Conservation (phyloP, 2,797 vertebrate species). For the Phalanger gymnotis region DNA sequence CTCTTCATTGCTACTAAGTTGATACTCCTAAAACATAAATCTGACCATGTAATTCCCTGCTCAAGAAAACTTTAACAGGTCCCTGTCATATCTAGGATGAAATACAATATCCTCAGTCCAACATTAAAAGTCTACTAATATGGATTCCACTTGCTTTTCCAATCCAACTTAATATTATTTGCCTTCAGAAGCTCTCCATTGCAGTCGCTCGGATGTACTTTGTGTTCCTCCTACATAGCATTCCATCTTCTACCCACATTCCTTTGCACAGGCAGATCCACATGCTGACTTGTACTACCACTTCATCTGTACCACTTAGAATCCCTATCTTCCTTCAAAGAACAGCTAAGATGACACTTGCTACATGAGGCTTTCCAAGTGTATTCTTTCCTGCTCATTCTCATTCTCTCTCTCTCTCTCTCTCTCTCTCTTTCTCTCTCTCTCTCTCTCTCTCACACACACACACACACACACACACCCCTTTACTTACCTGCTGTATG, state of each 20-base stretch:
- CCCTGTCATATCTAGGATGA: not conserved
- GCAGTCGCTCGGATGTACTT: not conserved
- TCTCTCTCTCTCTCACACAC: not conserved
- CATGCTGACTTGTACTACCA: not conserved
- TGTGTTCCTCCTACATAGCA: not conserved
- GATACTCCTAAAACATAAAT: not conserved
- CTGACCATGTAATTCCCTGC: not conserved
- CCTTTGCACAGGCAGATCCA: not conserved
- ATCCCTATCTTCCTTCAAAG: not conserved
- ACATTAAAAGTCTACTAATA: not conserved
- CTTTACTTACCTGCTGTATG: not conserved
- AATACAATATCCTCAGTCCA: not conserved
- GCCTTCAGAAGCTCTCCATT: not conserved
- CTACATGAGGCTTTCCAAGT: not conserved
- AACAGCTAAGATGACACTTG: not conserved
- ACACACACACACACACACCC: too few relatives aligned
- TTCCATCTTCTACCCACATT: not conserved
- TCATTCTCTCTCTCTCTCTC: too few relatives aligned
- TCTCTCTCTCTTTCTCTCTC: not conserved
- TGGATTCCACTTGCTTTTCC: not conserved
- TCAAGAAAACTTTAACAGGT: not conserved
- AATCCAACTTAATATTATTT: not conserved
- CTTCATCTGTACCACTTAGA: not conserved
- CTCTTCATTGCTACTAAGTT: not conserved
- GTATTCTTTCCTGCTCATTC: fast-evolving